Evolutionary conservation across 2,797 vertebrate species (phyloP), one percentile per base, ranked within the genome.

Genomic region (Ciconia nigra): DNA sequence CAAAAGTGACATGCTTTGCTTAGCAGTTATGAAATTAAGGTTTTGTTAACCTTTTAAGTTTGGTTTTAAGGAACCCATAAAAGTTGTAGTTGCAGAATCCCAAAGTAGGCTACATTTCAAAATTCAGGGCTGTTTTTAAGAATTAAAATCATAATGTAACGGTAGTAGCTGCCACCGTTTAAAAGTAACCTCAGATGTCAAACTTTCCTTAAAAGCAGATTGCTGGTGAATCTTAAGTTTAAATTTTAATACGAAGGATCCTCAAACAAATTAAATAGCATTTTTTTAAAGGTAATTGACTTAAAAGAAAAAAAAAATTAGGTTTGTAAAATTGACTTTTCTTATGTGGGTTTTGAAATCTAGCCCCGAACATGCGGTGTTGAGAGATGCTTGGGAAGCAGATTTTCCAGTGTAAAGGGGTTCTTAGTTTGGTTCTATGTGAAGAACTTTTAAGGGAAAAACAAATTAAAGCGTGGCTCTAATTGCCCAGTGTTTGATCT

Each of bases 91-190:
- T 99, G 99, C 99, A 99, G 99, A 99, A 99, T 99, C 99, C 99
- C 99, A 99, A 98, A 99, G 98, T 99, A 99, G 99, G 99, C 99
- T 99, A 99, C 99, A 99, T 99, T 99, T 99, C 99, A 99, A 99
- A 99, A 99, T 99, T 99, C 98, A 98, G 98, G 97, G 97, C 97
- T 98, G 69, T 96, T 97, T 96, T 96, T 97, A 98, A 97, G 97
- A 91, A 89, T 61, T 98, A 98, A 98, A 98, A 98, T 92, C 91
- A 96, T 94, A 98, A 97, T 87, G 93, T 98, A 98, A 98, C 87
- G 89, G 95, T 97, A 98, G 89, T 97, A 95, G 98, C 97, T 97
- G 95, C 97, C 98, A 98, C 98, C 97, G 96, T 98, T 98, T 92
- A 97, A 98, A 98, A 98, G 74, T 79, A 95, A 98, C 95, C 96